Percentiles rank a stretch among this genome's conserved stretches.
phyloP scores from a whole-genome alignment of 2,113 vertebrate species.

The Phyllopteryx taeniolatus region DNA sequence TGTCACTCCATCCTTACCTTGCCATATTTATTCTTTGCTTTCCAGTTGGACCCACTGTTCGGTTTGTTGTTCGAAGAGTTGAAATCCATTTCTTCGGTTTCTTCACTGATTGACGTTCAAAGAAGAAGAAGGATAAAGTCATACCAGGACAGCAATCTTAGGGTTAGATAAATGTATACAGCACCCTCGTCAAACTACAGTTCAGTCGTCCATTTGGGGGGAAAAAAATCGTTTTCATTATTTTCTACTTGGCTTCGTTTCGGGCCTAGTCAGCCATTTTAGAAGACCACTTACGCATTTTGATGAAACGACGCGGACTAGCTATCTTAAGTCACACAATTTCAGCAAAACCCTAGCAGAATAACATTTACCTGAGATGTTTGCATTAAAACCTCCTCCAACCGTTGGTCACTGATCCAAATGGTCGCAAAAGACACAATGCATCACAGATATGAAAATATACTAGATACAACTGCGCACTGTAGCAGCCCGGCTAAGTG shows the following conservation, averaged over 20 bases:
- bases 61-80: neutral
- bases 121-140: neutral
- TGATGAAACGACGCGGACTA: neutral
- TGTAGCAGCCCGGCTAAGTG: no score
- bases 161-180: neutral
- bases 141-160: neutral
- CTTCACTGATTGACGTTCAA: neutral
- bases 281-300: neutral
- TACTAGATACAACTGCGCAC: no score
- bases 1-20: neutral
- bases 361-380: neutral
- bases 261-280: neutral
- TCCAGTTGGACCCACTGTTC: neutral
- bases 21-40: neutral
- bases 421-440: neutral
- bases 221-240: neutral
- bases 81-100: constrained; percentile 1
- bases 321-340: no score
- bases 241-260: neutral
- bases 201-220: neutral
- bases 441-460: neutral
- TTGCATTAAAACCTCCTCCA: neutral
- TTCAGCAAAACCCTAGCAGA: neutral
- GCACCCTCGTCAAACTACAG: neutral
- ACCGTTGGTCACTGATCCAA: neutral